phyloP scores from a whole-genome alignment of 2,888 invertebrate species.

The Troides aeacus region DNA sequence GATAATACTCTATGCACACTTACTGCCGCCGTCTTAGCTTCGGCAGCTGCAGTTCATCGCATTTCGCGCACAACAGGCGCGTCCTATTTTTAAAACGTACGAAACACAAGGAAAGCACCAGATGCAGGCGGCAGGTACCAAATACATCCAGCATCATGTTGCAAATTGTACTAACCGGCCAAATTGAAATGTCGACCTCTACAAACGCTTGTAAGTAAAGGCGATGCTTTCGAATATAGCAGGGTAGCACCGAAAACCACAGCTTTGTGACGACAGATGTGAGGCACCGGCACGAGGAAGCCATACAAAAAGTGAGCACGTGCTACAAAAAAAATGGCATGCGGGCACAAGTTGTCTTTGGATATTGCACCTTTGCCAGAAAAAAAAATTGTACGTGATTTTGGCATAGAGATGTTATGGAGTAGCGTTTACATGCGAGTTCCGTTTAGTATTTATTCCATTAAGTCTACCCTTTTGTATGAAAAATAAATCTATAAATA shows the following conservation, averaged over 20 bases:
- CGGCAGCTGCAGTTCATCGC: constrained; percentile 36
- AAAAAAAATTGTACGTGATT: constrained; percentile 57
- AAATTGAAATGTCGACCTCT: constrained; percentile 37
- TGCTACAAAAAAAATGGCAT: constrained; percentile 74
- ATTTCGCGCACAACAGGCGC: constrained; percentile 34
- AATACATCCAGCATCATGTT: constrained; percentile 66
- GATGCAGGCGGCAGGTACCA: constrained; percentile 72
- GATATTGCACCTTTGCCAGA: constrained; percentile 56
- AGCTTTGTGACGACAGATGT: constrained; percentile 74
- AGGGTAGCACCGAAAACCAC: constrained; percentile 60
- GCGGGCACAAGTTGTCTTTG: constrained; percentile 73
- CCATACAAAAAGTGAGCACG: constrained; percentile 70
- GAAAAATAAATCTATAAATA: too few relatives aligned
- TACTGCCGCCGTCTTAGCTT: constrained; percentile 24
- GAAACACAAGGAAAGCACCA: constrained; percentile 67
- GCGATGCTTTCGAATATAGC: constrained; percentile 38
- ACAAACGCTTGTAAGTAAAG: neutral
- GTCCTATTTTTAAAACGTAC: constrained; percentile 64
- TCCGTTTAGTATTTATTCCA: neutral
- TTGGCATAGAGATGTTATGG: constrained; percentile 51
- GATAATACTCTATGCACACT: constrained; percentile 26
- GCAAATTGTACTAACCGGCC: constrained; percentile 59
- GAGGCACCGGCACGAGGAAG: constrained; percentile 66
- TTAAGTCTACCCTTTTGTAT: neutral
- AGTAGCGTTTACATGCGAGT: constrained; percentile 59